Percentiles rank a stretch among this genome's conserved stretches.
Evolutionary conservation across 2,888 invertebrate genomes (phyloP).

Genomic region (Cheilosia grossa): DNA sequence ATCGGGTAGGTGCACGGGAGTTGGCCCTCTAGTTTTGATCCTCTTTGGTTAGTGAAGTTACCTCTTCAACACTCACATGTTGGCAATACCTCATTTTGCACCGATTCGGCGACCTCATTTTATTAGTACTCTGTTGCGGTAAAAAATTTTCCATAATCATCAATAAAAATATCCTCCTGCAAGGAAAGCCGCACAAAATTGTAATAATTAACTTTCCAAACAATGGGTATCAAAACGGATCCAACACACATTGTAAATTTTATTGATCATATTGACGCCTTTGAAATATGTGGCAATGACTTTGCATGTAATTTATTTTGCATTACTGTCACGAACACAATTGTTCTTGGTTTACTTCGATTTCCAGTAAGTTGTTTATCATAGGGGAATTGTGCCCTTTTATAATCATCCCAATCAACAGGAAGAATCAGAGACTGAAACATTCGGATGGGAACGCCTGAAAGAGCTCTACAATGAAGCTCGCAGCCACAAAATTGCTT

Average conservation of each 20-base stretch:
- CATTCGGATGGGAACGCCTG: conserved; percentile 84
- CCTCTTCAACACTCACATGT: no score
- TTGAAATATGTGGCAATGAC: conserved; percentile 86
- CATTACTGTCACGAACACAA: conserved; percentile 85
- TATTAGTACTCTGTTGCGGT: no score
- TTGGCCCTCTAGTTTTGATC: no score
- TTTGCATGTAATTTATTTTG: conserved; percentile 87
- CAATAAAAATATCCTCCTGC: neutral
- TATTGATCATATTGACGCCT: conserved; percentile 84
- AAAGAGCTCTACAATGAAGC: conserved; percentile 85
- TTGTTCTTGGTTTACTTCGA: conserved; percentile 85
- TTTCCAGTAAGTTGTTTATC: conserved; percentile 84
- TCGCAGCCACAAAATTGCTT: conserved; percentile 85
- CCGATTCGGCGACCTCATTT: no score
- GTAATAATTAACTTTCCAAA: neutral
- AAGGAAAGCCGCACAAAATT: neutral
- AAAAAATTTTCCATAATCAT: no score
- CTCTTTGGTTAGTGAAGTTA: no score
- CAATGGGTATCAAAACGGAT: conserved; percentile 78
- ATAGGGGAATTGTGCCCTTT: neutral
- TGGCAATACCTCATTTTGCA: no score
- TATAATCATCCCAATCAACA: conserved; percentile 62
- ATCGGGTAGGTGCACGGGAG: no score
- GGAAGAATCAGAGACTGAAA: conserved; percentile 85
- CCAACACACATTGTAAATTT: conserved; percentile 84